Evolutionary conservation across 2,797 vertebrate species (phyloP).

Genomic region (Microctenopoma lineatum): DNA sequence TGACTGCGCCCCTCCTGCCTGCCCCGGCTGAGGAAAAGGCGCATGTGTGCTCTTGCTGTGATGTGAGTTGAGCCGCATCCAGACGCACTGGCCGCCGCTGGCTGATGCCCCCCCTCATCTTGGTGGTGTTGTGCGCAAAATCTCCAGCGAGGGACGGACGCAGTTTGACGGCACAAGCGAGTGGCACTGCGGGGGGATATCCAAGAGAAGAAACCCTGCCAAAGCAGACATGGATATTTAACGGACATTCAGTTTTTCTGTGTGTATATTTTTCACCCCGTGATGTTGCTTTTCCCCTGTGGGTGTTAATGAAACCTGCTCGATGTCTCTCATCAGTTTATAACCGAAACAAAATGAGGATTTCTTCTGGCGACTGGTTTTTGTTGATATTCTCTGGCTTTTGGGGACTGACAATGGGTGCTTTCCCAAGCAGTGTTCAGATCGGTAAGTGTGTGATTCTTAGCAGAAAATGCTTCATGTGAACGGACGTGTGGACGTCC

Average conservation of each 20-base stretch:
- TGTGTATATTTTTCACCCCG: conserved; percentile 16
- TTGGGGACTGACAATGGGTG: conserved; percentile 92
- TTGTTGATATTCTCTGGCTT: conserved; percentile 92
- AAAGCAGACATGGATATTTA: conserved; percentile 84
- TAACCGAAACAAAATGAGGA: conserved; percentile 93
- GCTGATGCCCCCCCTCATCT: conserved; percentile 73
- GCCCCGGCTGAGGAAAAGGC: conserved; percentile 73
- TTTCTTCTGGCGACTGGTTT: conserved; percentile 90
- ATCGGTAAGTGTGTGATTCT: conserved; percentile 87
- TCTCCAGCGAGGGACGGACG: conserved; percentile 83
- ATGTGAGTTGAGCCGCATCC: conserved; percentile 70
- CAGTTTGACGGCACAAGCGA: conserved; percentile 72
- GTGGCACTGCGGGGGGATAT: conserved; percentile 86
- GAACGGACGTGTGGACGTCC: conserved; percentile 51
- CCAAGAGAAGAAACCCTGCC: conserved; percentile 31
- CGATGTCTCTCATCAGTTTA: conserved; percentile 90
- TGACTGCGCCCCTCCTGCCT: conserved; percentile 33
- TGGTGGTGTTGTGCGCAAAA: conserved; percentile 90
- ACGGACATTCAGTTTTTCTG: conserved; percentile 46
- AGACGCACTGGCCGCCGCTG: conserved; percentile 73
- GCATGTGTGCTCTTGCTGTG: conserved; percentile 84
- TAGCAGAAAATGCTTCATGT: conserved; percentile 29
- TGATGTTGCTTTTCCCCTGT: conserved; percentile 72
- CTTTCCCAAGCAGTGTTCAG: conserved; percentile 97
- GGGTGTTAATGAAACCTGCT: conserved; percentile 80